Percentiles rank a stretch among this genome's conserved stretches.
These are phyloP conservation scores for Dryadula phaetusa DNA, from an alignment of 2,888 invertebrate species.

Conservation along the genomic window DNA sequence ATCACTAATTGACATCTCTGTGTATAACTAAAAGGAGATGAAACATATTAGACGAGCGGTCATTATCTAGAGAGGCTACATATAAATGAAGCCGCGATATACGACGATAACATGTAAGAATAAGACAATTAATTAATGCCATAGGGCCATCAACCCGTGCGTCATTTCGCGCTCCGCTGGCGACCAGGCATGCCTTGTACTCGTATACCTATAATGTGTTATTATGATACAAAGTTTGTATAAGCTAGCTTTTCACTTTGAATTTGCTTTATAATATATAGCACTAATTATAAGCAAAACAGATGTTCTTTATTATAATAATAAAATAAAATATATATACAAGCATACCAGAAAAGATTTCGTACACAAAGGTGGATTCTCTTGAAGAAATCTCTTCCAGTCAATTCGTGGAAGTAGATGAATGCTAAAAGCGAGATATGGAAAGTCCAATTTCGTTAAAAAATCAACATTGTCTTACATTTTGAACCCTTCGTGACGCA, in stretches of 20 bases:
- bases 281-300: no score
- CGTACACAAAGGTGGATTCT: no score
- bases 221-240: neutral
- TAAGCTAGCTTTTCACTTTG: neutral
- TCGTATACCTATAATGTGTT: slow-evolving; percentile 11
- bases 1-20: neutral
- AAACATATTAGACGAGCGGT: slow-evolving; percentile 7
- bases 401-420: no score
- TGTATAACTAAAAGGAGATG: neutral
- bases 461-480: no score
- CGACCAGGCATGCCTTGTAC: slow-evolving; percentile 44
- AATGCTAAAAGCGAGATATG: no score
- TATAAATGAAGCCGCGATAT: slow-evolving; percentile 27
- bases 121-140: slow-evolving; percentile 48
- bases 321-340: no score
- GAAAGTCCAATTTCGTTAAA: no score
- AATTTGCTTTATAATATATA: neutral
- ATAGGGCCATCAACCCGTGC: slow-evolving; percentile 48
- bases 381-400: no score
- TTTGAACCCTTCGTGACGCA: no score
- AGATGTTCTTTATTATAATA: no score
- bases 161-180: slow-evolving; percentile 48
- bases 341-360: no score
- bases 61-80: slow-evolving; percentile 10
- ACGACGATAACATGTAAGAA: slow-evolving; percentile 41